Conservation (phyloP, 2,888 invertebrate species). For the Orchesella flavescens region DNA sequence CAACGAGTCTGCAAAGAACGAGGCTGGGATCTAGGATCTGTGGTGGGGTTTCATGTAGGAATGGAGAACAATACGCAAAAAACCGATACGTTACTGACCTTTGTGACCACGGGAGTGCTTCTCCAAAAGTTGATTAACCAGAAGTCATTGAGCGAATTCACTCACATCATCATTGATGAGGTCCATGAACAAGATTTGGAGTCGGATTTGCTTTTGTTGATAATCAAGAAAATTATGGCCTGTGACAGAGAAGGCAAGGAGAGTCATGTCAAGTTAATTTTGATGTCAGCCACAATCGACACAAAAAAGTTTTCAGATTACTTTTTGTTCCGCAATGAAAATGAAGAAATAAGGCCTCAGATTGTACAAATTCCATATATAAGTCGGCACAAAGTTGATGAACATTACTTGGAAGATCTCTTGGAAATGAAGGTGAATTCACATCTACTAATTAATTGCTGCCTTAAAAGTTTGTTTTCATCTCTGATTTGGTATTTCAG, state of each 20-base stretch:
- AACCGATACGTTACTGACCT: conserved; percentile 84
- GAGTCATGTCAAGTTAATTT: conserved; percentile 81
- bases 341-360: conserved; percentile 55
- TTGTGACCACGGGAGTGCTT: conserved; percentile 91
- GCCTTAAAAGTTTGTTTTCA: no score
- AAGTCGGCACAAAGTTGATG: conserved; percentile 59
- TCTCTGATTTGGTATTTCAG: conserved; percentile 21
- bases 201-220: conserved; percentile 89
- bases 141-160: conserved; percentile 84
- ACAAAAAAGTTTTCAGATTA: conserved; percentile 83
- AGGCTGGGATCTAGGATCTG: conserved; percentile 85
- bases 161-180: conserved; percentile 94
- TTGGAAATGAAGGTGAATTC: conserved; percentile 28
- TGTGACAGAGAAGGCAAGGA: conserved; percentile 78
- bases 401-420: conserved; percentile 64
- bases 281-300: conserved; percentile 97
- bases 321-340: conserved; percentile 73
- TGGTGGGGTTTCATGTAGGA: conserved; percentile 93
- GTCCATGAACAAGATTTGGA: conserved; percentile 94
- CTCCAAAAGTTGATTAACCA: conserved; percentile 84
- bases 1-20: conserved; percentile 89
- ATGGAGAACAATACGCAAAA: conserved; percentile 78
- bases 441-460: conserved; percentile 23
- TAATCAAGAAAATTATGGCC: conserved; percentile 82
- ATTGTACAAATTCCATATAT: conserved; percentile 67